Base-by-base conservation (phyloP, 2,888 invertebrate genomes). In the Pyrrhosoma nymphula region DNA sequence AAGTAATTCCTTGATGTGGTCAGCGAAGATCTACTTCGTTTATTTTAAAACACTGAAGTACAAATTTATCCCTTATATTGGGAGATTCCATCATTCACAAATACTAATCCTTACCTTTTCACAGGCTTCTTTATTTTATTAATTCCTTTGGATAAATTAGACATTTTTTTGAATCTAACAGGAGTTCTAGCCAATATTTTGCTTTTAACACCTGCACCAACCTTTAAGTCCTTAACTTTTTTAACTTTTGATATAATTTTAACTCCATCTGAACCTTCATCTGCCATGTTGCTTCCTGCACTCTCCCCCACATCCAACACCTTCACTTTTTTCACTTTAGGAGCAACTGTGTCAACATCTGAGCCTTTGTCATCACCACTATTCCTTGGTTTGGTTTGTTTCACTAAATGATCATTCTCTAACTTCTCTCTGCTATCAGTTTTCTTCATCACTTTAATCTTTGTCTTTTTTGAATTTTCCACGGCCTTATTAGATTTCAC, bases 121-220 rank as follows among this genome's bases (percentile, higher is more conserved):
- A 93, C 16, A 26, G 69, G 93, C 39, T 93, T 93, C 16, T 93
- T 93, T 12, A 47, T 47, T 30, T 75, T 93, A 47, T 69, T 93
- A 23, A 93, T 35, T n/a, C 56, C 63, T 47, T 93, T 93, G 23
- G 26, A 63, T 39, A 69, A 55, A 18, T 93, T 93, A 18, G 82
- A 82, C 82, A 82, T 82, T 35, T 82, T 82, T 8, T 35, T 82
- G 30, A 82, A 82, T 82, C 18, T 82, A 30, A 35, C n/a, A 14
- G 82, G 35, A 35, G 82, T 35, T 82, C 30, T 82, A 14, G 35
- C 35, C 10, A 69, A 23, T 69, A 6, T 82, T 35, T 82, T 82
- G 35, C 82, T 35, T 35, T 82, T 82, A 30, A 82, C 82, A 30
- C 35, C 82, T 12, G 12, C 82, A 8, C n/a, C 30, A 23, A 82